phyloP scores from a whole-genome alignment of 1,140 invertebrate species.

The Ooceraea biroi region DNA sequence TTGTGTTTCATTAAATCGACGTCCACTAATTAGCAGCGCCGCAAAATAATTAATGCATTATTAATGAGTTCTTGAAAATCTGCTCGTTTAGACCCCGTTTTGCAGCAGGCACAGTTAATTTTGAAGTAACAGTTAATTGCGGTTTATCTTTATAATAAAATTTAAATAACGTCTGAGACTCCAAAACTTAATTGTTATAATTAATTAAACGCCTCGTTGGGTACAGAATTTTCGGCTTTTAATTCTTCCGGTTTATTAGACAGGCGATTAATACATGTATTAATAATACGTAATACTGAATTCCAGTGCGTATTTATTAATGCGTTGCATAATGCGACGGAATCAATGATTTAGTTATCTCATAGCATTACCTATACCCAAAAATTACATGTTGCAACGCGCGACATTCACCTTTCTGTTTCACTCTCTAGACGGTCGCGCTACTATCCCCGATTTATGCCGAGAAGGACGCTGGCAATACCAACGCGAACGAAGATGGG shows the following conservation, averaged over 20 bases:
- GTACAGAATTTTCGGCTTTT: background rate
- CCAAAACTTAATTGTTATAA: too few species aligned
- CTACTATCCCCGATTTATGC: constrained; percentile 70
- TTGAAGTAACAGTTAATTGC: constrained; percentile 23
- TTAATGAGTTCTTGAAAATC: constrained; percentile 33
- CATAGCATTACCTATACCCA: background rate
- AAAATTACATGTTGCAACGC: constrained; percentile 1
- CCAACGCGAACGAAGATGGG: constrained; percentile 68
- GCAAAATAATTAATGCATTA: constrained; percentile 25
- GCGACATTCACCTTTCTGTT: constrained; percentile 17
- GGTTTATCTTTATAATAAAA: constrained; percentile 28
- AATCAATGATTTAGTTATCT: background rate
- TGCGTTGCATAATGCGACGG: background rate
- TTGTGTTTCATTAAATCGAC: constrained; percentile 29
- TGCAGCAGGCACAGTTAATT: background rate
- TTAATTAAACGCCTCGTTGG: too few species aligned
- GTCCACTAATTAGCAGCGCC: constrained; percentile 27
- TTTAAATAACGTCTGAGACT: constrained; percentile 7
- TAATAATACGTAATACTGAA: constrained; percentile 10
- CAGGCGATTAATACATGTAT: background rate
- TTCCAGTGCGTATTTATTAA: background rate
- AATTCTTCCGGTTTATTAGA: constrained; percentile 23
- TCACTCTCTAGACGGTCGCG: constrained; percentile 63
- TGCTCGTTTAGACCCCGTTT: background rate
- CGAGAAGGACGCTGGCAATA: constrained; percentile 69